These are phyloP conservation scores for Oenanthe oenanthe DNA, from an alignment of 2,113 vertebrate genomes.

Conservation along the genomic window DNA sequence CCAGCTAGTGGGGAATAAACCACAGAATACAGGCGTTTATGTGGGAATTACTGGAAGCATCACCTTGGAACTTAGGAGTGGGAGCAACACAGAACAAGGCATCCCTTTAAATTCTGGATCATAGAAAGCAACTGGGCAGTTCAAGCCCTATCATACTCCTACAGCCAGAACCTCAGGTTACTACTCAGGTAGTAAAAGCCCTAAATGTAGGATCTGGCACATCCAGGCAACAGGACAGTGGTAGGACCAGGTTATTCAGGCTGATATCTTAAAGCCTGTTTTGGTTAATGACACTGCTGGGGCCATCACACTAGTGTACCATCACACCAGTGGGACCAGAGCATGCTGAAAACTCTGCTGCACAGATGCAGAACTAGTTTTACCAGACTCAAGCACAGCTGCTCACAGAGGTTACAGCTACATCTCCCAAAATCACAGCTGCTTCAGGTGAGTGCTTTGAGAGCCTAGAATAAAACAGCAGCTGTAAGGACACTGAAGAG, in stretches of 20 bases:
- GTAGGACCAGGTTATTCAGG: neutral
- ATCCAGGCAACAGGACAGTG: neutral
- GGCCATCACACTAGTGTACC: neutral
- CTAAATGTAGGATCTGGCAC: neutral
- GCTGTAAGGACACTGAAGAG: neutral
- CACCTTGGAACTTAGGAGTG: neutral
- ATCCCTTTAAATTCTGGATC: neutral
- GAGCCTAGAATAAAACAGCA: neutral
- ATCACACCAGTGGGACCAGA: no score
- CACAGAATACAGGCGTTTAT: accelerated
- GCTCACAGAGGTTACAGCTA: neutral
- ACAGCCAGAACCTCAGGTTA: accelerated
- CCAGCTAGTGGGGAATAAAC: neutral
- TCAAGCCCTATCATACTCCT: neutral
- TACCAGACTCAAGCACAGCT: neutral
- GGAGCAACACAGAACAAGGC: neutral
- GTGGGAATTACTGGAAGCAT: neutral
- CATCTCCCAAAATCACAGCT: neutral
- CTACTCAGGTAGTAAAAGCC: neutral
- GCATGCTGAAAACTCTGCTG: neutral
- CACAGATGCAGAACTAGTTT: neutral
- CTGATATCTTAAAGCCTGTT: neutral
- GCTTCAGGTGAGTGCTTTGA: neutral
- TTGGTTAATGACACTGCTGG: neutral
- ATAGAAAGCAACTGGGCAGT: neutral